phyloP scores from a whole-genome alignment of 2,888 invertebrate species.

The Acleris holmiana region DNA sequence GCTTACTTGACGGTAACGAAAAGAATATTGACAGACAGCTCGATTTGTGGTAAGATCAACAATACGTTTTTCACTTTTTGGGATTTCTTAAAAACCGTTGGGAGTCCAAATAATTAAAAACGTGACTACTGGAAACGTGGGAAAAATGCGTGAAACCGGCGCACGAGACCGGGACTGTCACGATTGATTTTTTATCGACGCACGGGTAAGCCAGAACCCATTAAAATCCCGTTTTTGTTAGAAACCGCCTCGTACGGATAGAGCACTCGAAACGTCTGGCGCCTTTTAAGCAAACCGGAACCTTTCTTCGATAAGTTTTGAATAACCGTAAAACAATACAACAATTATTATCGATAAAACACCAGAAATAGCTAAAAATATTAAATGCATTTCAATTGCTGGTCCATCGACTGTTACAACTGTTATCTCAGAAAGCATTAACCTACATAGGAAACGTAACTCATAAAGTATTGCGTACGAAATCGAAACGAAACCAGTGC shows the following conservation, averaged over 20 bases:
- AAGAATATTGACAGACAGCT: slow-evolving; percentile 1
- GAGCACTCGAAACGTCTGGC: slow-evolving; percentile 9
- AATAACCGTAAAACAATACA: too few species aligned
- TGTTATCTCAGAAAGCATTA: slow-evolving; percentile 66
- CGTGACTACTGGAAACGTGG: slow-evolving; percentile 67
- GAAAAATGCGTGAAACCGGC: slow-evolving; percentile 61
- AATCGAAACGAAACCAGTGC: slow-evolving; percentile 66
- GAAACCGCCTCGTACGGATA: slow-evolving; percentile 21
- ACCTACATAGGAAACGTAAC: slow-evolving; percentile 72
- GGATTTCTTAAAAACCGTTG: background rate
- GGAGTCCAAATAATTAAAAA: slow-evolving; percentile 26
- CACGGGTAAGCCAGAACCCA: slow-evolving; percentile 52
- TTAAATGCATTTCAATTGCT: slow-evolving; percentile 21
- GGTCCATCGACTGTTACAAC: slow-evolving; percentile 51
- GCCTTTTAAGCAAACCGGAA: background rate
- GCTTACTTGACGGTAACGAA: slow-evolving; percentile 7
- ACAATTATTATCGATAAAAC: slow-evolving; percentile 14
- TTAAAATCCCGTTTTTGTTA: slow-evolving; percentile 36
- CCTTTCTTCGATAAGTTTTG: too few species aligned
- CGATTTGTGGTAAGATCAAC: slow-evolving; percentile 11
- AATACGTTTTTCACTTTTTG: slow-evolving; percentile 8
- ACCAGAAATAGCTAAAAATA: slow-evolving; percentile 16
- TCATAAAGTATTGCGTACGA: slow-evolving; percentile 69
- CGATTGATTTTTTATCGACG: slow-evolving; percentile 65
- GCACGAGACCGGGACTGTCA: slow-evolving; percentile 49